Conservation (phyloP, 2,797 vertebrate species). For the Myiothlypis coronata region DNA sequence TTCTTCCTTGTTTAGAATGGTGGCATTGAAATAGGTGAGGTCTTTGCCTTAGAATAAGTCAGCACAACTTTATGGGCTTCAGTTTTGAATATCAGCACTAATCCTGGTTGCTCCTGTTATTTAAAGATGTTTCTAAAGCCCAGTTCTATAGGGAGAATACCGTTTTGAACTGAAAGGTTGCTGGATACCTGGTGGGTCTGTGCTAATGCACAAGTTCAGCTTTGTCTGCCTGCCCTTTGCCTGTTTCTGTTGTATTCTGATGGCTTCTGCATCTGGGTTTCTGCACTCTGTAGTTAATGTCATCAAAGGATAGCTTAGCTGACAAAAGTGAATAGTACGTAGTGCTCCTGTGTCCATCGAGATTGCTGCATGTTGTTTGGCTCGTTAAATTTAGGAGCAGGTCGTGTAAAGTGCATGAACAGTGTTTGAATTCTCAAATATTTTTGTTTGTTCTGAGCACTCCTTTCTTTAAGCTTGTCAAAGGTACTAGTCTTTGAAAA, state of each 20-base stretch:
- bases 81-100: not conserved
- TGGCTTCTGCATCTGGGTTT: not conserved
- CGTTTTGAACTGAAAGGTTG: not conserved
- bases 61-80: not conserved
- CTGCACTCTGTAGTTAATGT: not conserved
- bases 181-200: not conserved
- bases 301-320: not conserved
- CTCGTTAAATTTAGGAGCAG: not conserved
- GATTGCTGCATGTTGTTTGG: constrained; percentile 7
- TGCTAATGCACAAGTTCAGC: not conserved
- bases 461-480: not conserved
- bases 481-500: constrained; percentile 16
- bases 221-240: not conserved
- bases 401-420: not conserved
- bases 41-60: not conserved
- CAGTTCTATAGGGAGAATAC: not conserved
- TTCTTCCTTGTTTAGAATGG: not conserved
- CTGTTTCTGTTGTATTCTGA: not conserved
- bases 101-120: not conserved
- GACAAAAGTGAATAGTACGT: not conserved
- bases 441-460: not conserved
- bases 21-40: not conserved
- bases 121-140: not conserved
- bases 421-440: not conserved
- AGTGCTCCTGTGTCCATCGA: not conserved